A percentile compares a stretch with the other conserved stretches of the same genome.
phyloP scores from a whole-genome alignment of 2,113 vertebrate genomes.

The Poeciliopsis turrubarensis region DNA sequence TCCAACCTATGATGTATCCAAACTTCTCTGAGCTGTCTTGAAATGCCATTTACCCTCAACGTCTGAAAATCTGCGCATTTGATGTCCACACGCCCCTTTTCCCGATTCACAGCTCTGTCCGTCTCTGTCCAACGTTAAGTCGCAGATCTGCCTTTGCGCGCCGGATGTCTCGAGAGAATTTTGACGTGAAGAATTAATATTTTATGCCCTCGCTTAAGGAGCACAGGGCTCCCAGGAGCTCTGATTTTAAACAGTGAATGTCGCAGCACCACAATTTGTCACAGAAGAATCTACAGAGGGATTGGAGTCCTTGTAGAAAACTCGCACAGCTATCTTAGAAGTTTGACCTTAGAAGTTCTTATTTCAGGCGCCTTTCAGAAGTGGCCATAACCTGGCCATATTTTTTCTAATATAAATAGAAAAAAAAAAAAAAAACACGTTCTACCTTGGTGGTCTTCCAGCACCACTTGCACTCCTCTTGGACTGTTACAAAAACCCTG shows the following conservation, averaged over 20 bases:
- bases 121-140: background rate
- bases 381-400: background rate
- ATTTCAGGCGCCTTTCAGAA: background rate
- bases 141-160: background rate
- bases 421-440: background rate
- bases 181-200: background rate
- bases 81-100: slow-evolving; percentile 9
- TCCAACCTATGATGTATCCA: background rate
- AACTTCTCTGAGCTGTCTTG: slow-evolving; percentile 9
- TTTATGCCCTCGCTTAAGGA: background rate
- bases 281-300: background rate
- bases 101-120: background rate
- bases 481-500: no score
- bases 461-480: no score
- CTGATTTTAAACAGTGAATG: background rate
- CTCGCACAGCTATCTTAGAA: background rate
- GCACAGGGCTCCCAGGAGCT: background rate
- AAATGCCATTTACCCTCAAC: slow-evolving; percentile 12
- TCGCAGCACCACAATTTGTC: background rate
- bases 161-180: background rate
- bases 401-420: background rate
- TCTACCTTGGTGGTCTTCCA: background rate
- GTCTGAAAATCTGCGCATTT: slow-evolving; percentile 24
- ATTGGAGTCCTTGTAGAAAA: background rate
- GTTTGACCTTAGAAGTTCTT: background rate